A percentile compares a stretch with the other conserved stretches of the same genome.
Conservation (phyloP, 37 sponge, comb jelly and placozoan species). For the Eunapius fragilis region DNA sequence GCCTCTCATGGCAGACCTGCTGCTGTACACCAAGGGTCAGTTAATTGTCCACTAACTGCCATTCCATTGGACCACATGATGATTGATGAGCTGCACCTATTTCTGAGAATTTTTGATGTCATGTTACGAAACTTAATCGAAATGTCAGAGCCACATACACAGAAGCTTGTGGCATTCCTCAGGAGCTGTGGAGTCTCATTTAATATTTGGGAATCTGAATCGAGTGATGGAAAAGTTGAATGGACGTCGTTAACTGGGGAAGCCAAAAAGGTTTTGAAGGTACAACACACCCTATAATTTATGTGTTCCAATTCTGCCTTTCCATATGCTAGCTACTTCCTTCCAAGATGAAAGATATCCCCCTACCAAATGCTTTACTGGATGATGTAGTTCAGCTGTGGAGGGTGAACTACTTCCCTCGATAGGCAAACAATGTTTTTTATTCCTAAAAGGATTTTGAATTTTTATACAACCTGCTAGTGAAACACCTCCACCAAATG, state of each 20-base stretch:
- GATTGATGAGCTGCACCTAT: background rate
- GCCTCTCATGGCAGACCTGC: background rate
- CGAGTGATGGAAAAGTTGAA: background rate
- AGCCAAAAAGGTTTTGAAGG: background rate
- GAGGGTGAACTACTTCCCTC: background rate
- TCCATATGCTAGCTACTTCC: background rate
- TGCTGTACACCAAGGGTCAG: background rate
- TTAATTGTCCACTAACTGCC: background rate
- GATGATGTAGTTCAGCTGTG: background rate
- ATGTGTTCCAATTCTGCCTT: background rate
- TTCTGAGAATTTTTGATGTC: no score
- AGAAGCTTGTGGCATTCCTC: background rate
- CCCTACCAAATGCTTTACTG: background rate
- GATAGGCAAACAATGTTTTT: background rate
- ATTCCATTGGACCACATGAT: background rate
- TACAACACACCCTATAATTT: background rate
- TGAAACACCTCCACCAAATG: background rate
- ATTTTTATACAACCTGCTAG: background rate
- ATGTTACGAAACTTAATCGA: background rate
- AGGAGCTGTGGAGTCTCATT: background rate
- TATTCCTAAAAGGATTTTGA: background rate
- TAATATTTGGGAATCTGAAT: background rate
- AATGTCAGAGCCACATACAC: background rate
- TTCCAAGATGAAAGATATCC: background rate
- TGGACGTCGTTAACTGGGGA: background rate